Conservation (phyloP, 2,113 vertebrate species). For the Percopsis transmontana region DNA sequence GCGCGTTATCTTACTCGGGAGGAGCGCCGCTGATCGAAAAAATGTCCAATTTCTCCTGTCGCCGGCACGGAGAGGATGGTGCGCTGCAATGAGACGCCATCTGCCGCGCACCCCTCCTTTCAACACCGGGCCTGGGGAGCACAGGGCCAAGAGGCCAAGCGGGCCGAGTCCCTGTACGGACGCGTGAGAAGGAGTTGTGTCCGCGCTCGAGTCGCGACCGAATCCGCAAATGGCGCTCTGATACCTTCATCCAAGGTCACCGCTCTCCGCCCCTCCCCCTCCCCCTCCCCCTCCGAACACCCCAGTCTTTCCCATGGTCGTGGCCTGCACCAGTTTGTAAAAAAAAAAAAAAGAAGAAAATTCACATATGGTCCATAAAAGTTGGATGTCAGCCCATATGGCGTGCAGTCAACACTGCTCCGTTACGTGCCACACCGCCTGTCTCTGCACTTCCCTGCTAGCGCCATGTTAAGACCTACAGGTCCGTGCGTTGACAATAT, state of each 20-base stretch:
- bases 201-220: constrained; percentile 19
- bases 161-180: too few species aligned
- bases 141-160: constrained; percentile 13
- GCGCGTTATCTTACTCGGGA: constrained; percentile 49
- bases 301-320: constrained; percentile 16
- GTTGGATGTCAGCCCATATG: constrained; percentile 42
- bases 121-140: constrained; percentile 15
- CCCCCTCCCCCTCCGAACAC: neutral
- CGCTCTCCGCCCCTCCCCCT: constrained; percentile 6
- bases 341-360: too few species aligned
- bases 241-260: constrained; percentile 30
- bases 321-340: neutral
- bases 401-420: constrained; percentile 26
- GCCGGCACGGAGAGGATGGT: constrained; percentile 22
- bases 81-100: too few species aligned
- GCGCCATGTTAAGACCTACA: neutral
- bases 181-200: constrained; percentile 20
- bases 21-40: constrained; percentile 55
- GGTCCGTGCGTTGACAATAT: neutral
- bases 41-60: constrained; percentile 65
- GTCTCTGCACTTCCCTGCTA: neutral
- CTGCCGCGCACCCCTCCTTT: constrained; percentile 13
- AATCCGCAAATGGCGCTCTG: constrained; percentile 28
- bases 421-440: neutral
- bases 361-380: constrained; percentile 41